Evolutionary conservation across 1,140 invertebrate genomes (phyloP), one percentile per base, ranked within the genome.

Genomic region (Aphidius ervi): DNA sequence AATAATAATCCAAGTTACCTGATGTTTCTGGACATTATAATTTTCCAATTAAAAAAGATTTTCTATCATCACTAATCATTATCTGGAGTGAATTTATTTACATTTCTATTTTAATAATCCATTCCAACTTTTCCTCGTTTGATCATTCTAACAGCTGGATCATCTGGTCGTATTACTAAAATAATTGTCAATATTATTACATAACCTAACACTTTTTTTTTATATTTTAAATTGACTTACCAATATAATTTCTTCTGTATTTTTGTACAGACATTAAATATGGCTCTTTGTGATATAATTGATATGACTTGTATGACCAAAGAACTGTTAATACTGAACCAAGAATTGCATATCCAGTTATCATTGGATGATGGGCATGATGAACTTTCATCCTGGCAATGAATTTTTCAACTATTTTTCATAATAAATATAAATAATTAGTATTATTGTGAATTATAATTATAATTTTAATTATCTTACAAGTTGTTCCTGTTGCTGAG

Each of bases 91-190:
- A 8, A 52, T 39, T 39, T 52, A 52, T 49, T 48, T 37, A 48
- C n/a, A 16, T 49, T 58, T 5, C 20, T 31, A 5, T 9, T 46
- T 39, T n/a, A 60, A 37, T 46, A 40, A 47, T 60, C 58, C 49
- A 60, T 6, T 54, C 58, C 58, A 42, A 55, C 46, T 16, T 7
- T 40, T 46, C 31, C 10, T 7, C 2, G 43, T 39, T 46, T 54
- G 5, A 60, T 53, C 9, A 60, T 46, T 20, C 4, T 39, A 20
- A 47, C 23, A 37, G 45, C 16, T 6, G 58, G 58, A 45, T 60
- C 58, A 47, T 54, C 52, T 46, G 58, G 58, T 40, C 58, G 50
- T 5, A 54, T 46, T 9, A 60, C 58, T 60, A 50, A 45, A 59
- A 59, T n/a, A 16, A 16, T 16, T 16, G 16, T 16, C 16, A 16